These are phyloP conservation scores for Tricholaema leucomelas DNA, from an alignment of 2,113 vertebrate species.

Conservation along the genomic window DNA sequence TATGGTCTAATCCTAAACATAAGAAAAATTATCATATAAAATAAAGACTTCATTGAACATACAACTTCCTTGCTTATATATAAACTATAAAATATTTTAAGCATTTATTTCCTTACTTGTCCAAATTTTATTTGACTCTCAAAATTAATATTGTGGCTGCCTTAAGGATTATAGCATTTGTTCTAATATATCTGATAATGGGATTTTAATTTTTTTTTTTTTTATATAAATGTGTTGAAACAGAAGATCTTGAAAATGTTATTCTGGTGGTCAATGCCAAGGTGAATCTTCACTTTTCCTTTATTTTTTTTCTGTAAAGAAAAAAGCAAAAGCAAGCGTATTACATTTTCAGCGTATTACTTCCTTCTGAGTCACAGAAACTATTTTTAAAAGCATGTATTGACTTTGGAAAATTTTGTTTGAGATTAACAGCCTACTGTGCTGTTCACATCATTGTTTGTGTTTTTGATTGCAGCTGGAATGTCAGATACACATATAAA, in stretches of 20 bases:
- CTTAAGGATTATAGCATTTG: not conserved
- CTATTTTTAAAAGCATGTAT: not conserved
- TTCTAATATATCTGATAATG: not conserved
- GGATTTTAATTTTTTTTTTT: not conserved
- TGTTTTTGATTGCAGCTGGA: not conserved
- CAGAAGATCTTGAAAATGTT: not conserved
- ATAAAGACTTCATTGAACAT: not conserved
- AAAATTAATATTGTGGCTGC: not conserved
- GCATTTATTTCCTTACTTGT: not conserved
- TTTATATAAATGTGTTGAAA: not conserved
- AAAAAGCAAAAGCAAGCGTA: no score
- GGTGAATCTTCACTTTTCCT: not conserved
- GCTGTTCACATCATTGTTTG: not conserved
- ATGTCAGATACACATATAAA: not conserved
- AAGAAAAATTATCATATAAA: not conserved
- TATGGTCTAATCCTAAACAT: not conserved
- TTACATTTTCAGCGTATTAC: not conserved
- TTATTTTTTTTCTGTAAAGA: no score
- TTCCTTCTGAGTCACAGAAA: not conserved
- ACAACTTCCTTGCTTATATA: not conserved
- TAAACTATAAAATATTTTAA: not conserved
- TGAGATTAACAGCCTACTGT: not conserved
- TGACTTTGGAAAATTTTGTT: slow-evolving; percentile 16
- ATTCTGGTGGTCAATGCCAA: not conserved
- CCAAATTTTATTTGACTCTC: not conserved